phyloP scores from a whole-genome alignment of 2,797 vertebrate genomes.

The Myotis myotis region DNA sequence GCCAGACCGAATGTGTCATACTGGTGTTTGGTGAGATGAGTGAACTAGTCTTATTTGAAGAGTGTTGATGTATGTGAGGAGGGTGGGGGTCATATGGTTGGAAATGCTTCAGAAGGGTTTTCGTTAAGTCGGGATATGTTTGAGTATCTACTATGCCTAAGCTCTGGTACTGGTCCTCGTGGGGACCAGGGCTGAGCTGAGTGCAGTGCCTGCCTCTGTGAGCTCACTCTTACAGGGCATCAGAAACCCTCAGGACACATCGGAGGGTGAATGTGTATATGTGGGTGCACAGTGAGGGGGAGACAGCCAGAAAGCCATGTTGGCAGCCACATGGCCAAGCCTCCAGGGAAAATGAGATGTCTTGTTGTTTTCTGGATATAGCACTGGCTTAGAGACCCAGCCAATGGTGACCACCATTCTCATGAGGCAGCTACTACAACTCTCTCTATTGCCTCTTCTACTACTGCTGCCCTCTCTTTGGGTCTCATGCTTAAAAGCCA shows the following conservation, averaged over 20 bases:
- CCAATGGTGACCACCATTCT: background rate
- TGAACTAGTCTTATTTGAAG: background rate
- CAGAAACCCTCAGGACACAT: background rate
- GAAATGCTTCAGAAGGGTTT: background rate
- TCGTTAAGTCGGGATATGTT: background rate
- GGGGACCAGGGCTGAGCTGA: background rate
- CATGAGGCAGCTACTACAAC: background rate
- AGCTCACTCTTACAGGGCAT: background rate
- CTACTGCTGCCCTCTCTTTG: background rate
- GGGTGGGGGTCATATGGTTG: background rate
- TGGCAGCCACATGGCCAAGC: background rate
- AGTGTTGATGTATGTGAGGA: background rate
- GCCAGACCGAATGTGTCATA: background rate
- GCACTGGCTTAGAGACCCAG: background rate
- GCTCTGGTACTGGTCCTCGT: background rate
- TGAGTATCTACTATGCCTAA: background rate
- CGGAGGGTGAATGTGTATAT: background rate
- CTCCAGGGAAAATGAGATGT: background rate
- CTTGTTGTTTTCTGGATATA: background rate
- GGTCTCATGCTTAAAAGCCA: background rate
- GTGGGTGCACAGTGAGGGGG: background rate
- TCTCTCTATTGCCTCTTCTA: background rate
- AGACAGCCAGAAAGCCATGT: background rate
- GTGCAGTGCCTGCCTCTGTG: background rate
- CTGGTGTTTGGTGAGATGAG: background rate